A percentile compares a stretch with the other conserved stretches of the same genome.
Conservation (phyloP, 1,140 invertebrate species). For the Helicoverpa armigera region DNA sequence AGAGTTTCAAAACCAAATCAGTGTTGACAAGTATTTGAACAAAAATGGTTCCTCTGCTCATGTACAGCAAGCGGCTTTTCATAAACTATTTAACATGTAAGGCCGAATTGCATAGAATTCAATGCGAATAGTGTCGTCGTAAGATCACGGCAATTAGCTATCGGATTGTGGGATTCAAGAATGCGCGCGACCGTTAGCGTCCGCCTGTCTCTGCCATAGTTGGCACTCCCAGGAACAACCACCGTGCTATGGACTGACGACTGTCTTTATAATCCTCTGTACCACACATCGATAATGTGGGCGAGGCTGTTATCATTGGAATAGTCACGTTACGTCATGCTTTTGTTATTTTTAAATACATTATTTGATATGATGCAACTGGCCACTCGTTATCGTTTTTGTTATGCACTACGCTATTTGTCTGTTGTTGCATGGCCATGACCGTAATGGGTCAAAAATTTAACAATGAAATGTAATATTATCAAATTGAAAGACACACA, state of each 20-base stretch:
- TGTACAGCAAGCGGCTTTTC: no score
- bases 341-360: constrained; percentile 27
- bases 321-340: constrained; percentile 24
- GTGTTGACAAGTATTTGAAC: no score
- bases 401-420: not conserved
- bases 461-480: no score
- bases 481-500: no score
- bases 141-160: constrained; percentile 77
- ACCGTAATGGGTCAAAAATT: no score
- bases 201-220: constrained; percentile 73
- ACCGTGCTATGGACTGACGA: constrained; percentile 31
- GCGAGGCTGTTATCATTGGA: constrained; percentile 27
- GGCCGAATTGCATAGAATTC: constrained; percentile 5
- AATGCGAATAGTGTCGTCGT: constrained; percentile 55
- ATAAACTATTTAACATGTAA: not conserved
- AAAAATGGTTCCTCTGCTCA: no score
- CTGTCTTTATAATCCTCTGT: constrained; percentile 16
- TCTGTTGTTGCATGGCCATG: not conserved
- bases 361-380: constrained; percentile 21
- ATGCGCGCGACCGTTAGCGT: constrained; percentile 82
- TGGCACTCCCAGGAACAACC: constrained; percentile 60
- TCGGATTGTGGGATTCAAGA: constrained; percentile 66
- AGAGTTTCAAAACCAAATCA: no score
- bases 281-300: constrained; percentile 14
- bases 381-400: not conserved